Conservation (phyloP, 2,888 invertebrate genomes). For the Galerucella nymphaeae region DNA sequence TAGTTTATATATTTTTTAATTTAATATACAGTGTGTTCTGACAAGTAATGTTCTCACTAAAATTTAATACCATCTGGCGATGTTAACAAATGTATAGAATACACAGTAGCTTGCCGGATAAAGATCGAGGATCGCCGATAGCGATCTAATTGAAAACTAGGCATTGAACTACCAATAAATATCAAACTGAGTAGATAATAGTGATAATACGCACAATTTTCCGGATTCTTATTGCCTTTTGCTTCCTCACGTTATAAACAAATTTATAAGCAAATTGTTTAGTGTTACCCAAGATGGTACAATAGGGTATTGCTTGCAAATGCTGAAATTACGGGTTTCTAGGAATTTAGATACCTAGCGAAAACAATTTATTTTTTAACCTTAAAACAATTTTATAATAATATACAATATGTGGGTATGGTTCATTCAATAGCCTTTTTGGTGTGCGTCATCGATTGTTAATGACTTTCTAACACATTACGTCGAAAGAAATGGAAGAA, state of each 20-base stretch:
- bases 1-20: too few species aligned
- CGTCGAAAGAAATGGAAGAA: too few species aligned
- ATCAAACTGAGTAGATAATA: conserved; percentile 42
- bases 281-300: conserved; percentile 32
- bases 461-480: too few species aligned
- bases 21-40: too few species aligned
- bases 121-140: conserved; percentile 59
- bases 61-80: conserved; percentile 31
- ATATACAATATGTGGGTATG: too few species aligned
- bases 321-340: neutral
- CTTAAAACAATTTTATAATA: too few species aligned
- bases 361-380: neutral
- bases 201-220: conserved; percentile 43
- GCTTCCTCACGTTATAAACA: conserved; percentile 44
- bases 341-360: neutral
- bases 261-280: conserved; percentile 60
- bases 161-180: conserved; percentile 47
- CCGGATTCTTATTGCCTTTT: conserved; percentile 38
- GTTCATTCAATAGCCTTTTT: too few species aligned
- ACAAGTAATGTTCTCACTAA: conserved; percentile 10
- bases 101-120: conserved; percentile 54
- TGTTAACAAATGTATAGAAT: conserved; percentile 55
- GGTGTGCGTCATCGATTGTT: too few species aligned
- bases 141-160: conserved; percentile 61
- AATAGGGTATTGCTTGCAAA: conserved; percentile 20